Evolutionary conservation across 2,797 vertebrate species (phyloP), one percentile per base, ranked within the genome.

Genomic region (Amazona finschi): DNA sequence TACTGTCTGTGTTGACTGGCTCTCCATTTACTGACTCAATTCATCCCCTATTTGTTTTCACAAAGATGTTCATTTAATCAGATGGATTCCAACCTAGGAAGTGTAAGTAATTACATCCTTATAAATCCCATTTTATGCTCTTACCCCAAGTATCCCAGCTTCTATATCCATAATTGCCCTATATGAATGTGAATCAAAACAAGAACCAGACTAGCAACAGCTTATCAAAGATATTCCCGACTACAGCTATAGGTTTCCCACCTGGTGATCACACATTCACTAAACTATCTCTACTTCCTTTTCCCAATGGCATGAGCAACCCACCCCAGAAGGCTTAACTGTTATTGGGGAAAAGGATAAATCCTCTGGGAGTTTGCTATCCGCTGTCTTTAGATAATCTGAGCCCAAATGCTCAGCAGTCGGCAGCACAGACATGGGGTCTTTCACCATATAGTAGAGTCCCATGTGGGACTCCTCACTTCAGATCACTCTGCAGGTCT

Each of bases 51-150:
- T 91, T 92, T 43, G 1, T 87, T 95, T 95, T 87, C 79, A 83
- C 50, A 73, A 58, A 84, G 77, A 75, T 78, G 39, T 85, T 95
- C 93, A 89, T 94, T 94, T 96, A 93, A 93, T 92, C 80, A 89
- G 67, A 91, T 70, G 19, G 72, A 85, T 65, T 93, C 53, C 64
- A 75, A 41, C 13, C 12, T 87, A 66, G 74, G 58, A 93, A 95
- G 93, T 46, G 38, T 62, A 87, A 79, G 52, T 87, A 77, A 87
- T 80, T 65, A 77, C 41, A 43, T 85, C 39, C 62, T 79, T 60
- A 50, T 70, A 66, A 7, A 11, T 77, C 57, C 25, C 18, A 44
- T 79, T 81, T 95, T 44, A n/a, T 85, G 57, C 52, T 90, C 31
- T 84, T 73, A 61, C 14, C 25, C 21, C 5, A 33, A 87, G 3